These are phyloP conservation scores for Tribolium freemani DNA, from an alignment of 2,888 invertebrate species.

Conservation along the genomic window DNA sequence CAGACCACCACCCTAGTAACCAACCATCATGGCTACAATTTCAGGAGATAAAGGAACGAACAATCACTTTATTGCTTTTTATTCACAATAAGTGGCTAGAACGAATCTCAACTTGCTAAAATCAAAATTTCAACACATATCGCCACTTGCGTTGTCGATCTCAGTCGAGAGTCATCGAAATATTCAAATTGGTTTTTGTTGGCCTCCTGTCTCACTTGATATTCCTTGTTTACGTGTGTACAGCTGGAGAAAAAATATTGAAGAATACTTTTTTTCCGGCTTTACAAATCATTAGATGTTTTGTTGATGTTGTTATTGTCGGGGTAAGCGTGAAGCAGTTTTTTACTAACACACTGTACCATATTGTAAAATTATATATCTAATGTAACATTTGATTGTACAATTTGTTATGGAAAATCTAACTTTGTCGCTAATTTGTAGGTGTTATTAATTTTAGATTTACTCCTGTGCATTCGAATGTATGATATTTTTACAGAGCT, in stretches of 20 bases:
- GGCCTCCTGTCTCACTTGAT: slow-evolving; percentile 13
- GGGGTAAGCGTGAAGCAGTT: slow-evolving; percentile 43
- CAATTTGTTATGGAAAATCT: slow-evolving; percentile 58
- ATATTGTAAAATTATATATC: slow-evolving; percentile 51
- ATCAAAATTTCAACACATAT: slow-evolving; percentile 35
- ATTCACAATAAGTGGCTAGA: slow-evolving; percentile 5
- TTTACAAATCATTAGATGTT: slow-evolving; percentile 37
- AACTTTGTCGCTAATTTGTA: slow-evolving; percentile 53
- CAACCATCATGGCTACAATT: slow-evolving; percentile 1
- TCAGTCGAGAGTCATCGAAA: not conserved
- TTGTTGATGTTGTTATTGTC: slow-evolving; percentile 41
- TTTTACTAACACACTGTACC: slow-evolving; percentile 49
- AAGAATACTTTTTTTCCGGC: no score
- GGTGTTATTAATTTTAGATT: slow-evolving; percentile 57
- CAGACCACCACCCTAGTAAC: slow-evolving; percentile 17
- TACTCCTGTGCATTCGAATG: slow-evolving; percentile 53
- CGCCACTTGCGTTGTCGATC: not conserved
- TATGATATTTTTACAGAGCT: slow-evolving; percentile 61
- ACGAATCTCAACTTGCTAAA: slow-evolving; percentile 15
- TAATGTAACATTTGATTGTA: slow-evolving; percentile 62
- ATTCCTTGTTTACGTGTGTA: no score
- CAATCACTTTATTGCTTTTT: not conserved
- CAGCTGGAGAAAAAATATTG: no score
- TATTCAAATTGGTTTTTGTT: not conserved
- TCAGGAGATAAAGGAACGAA: not conserved